phyloP scores from a whole-genome alignment of 2,113 vertebrate species.

The Hystrix brachyura region DNA sequence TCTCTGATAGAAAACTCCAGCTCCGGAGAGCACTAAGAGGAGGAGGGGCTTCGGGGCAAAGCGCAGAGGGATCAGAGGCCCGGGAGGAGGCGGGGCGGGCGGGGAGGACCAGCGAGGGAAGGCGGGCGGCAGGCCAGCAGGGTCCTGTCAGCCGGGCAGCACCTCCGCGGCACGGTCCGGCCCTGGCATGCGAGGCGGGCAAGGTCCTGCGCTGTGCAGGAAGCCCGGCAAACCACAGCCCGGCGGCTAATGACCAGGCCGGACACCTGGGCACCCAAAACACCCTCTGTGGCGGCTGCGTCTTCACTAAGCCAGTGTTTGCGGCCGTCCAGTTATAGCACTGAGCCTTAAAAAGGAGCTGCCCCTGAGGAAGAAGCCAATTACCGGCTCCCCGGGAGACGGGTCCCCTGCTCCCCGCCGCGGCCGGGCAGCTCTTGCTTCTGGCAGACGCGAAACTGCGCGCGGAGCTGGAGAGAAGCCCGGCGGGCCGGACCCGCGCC shows the following conservation, averaged over 20 bases:
- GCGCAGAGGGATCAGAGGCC: background rate
- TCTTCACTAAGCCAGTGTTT: background rate
- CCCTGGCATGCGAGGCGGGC: background rate
- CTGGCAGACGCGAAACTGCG: background rate
- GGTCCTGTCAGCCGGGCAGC: background rate
- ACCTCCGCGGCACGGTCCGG: background rate
- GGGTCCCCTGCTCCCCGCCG: background rate
- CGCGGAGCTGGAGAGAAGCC: background rate
- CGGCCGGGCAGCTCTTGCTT: background rate
- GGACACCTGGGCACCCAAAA: background rate
- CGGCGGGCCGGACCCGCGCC: background rate
- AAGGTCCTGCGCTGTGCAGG: background rate
- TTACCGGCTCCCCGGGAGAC: constrained; percentile 22
- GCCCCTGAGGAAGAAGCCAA: constrained; percentile 64
- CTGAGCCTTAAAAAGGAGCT: constrained; percentile 65
- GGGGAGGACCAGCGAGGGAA: too few relatives aligned
- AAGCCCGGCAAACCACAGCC: constrained; percentile 62
- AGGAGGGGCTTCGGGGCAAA: background rate
- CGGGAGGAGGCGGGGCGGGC: fast-evolving
- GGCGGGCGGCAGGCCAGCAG: background rate
- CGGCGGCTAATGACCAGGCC: constrained; percentile 51
- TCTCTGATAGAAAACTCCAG: background rate
- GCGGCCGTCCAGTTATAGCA: constrained; percentile 67
- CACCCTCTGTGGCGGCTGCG: background rate
- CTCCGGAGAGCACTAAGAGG: background rate